Base-by-base conservation (phyloP, 2,797 vertebrate genomes). In the Bradypodion ventrale region DNA sequence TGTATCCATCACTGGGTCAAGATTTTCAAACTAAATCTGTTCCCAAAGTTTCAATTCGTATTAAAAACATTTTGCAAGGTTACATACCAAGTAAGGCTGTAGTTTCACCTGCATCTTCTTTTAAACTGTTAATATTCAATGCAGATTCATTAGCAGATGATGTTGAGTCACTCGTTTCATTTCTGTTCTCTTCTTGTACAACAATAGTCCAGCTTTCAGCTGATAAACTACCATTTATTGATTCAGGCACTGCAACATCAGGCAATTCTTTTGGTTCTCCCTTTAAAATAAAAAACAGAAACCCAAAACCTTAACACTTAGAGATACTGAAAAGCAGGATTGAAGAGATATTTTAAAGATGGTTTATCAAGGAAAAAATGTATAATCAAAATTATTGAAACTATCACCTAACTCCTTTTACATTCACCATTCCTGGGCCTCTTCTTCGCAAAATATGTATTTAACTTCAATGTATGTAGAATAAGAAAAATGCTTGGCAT, bases 81-180 rank as follows among this genome's bases (percentile, higher is more conserved):
- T 66, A 83, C 95, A 90, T 79, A 97, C 96, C 96, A 85, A 97
- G 93, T 75, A 97, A 88, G 2, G 95, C 95, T 72, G 93, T 95
- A 66, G 89, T 94, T 93, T 96, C 96, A 66, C 93, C 93, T 0
- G 88, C 90, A 0, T 96, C 95, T 74, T 96, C 95, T 87, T 96
- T 96, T 73, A 94, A 91, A 66, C 88, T 87, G 77, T 87, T 93
- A 21, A 93, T 90, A 10, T 92, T 95, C 3, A 92, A 46, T 16
- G 83, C 84, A 13, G 93, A 90, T 5, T 94, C 94, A 27, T 89
- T 89, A 0, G 94, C 84, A 79, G 95, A 93, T 1, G 95, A 90
- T 5, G 90, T 92, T 0, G 94, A 83, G 27, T 81, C 94, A 76
- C 91, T 95, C 1, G 89, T 52, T 63, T 92, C 93, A 10, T 93